These are phyloP conservation scores for Amiota minor DNA, from an alignment of 2,888 invertebrate genomes.

Conservation along the genomic window DNA sequence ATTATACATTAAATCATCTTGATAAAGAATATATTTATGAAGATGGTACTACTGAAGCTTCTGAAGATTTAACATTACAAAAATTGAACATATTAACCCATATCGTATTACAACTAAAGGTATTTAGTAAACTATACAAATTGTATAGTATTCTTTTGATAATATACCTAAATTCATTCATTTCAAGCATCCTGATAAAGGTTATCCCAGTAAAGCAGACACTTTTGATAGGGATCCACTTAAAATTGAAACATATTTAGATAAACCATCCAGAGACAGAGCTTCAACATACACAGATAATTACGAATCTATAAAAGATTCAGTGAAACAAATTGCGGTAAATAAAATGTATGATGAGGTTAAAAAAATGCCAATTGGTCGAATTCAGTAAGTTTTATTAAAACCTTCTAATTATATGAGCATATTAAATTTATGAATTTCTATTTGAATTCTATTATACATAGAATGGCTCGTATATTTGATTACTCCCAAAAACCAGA, in stretches of 20 bases:
- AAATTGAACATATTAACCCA: slow-evolving; percentile 85
- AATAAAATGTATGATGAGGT: slow-evolving; percentile 85
- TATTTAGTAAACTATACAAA: slow-evolving; percentile 33
- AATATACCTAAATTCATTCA: background rate
- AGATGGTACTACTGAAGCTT: slow-evolving; percentile 80
- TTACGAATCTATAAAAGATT: slow-evolving; percentile 45
- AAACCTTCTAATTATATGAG: background rate
- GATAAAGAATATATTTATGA: slow-evolving; percentile 80
- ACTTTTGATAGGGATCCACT: background rate
- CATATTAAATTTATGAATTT: too few relatives aligned
- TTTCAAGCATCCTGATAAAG: background rate
- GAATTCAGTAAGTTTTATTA: slow-evolving; percentile 77
- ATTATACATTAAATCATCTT: slow-evolving; percentile 83
- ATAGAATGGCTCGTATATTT: background rate
- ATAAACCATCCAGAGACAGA: background rate
- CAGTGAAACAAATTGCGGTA: slow-evolving; percentile 72
- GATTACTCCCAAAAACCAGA: background rate
- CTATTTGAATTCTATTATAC: background rate
- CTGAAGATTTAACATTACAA: slow-evolving; percentile 79
- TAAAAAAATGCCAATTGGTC: slow-evolving; percentile 85
- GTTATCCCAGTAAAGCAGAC: background rate
- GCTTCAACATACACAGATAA: background rate
- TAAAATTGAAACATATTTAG: background rate
- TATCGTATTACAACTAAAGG: slow-evolving; percentile 78
- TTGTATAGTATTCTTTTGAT: background rate